These are phyloP conservation scores for Linnaemya tessellans DNA, from an alignment of 2,888 invertebrate genomes.

Conservation along the genomic window DNA sequence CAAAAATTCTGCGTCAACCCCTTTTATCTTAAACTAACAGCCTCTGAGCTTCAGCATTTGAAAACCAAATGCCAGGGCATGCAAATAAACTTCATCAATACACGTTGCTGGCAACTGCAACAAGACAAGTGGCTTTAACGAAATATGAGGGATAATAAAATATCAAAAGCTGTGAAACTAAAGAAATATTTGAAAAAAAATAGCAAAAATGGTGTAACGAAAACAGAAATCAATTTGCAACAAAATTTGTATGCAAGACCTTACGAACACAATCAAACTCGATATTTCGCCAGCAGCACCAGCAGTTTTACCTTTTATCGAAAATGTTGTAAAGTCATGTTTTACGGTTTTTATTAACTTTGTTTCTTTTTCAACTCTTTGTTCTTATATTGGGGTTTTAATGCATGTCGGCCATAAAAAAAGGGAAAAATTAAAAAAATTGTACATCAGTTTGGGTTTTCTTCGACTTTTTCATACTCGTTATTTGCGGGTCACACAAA, in stretches of 20 bases:
- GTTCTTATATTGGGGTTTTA: slow-evolving; percentile 16
- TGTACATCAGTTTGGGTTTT: slow-evolving; percentile 7
- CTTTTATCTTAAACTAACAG: too few species aligned
- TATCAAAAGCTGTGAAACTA: slow-evolving; percentile 24
- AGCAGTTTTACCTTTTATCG: slow-evolving; percentile 49
- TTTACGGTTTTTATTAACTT: slow-evolving; percentile 61
- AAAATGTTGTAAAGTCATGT: slow-evolving; percentile 63
- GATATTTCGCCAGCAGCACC: slow-evolving; percentile 25
- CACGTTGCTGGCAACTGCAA: slow-evolving; percentile 21
- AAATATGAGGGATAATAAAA: slow-evolving; percentile 38
- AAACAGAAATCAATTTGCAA: slow-evolving; percentile 60
- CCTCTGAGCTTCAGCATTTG: not conserved
- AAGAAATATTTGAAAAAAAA: not conserved
- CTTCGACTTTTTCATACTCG: slow-evolving; percentile 1
- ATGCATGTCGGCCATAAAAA: slow-evolving; percentile 37
- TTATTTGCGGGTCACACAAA: not conserved
- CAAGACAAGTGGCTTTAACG: slow-evolving; percentile 32
- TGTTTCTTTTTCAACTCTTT: not conserved
- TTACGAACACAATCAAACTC: not conserved
- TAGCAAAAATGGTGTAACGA: not conserved
- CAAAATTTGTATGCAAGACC: slow-evolving; percentile 57
- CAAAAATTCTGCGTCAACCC: too few species aligned
- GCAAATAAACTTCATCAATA: slow-evolving; percentile 28
- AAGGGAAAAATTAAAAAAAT: slow-evolving; percentile 34
- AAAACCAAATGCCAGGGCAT: not conserved